Evolutionary conservation across 2,888 invertebrate species (phyloP).

Genomic region (Tupiocoris notatus): DNA sequence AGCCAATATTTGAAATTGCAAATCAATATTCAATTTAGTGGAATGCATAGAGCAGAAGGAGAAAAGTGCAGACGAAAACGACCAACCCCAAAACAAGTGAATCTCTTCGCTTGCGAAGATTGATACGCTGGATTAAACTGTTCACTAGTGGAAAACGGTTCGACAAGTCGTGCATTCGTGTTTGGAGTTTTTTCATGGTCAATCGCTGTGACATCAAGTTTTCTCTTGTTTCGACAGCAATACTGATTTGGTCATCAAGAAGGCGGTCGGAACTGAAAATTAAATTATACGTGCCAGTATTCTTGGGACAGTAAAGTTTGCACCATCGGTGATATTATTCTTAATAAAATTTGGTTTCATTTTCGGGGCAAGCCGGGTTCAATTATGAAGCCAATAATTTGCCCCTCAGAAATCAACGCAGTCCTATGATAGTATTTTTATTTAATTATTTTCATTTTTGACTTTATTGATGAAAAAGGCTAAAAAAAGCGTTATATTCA

Average conservation of each 20-base stretch:
- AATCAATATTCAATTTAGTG: slow-evolving; percentile 61
- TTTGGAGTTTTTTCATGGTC: slow-evolving; percentile 85
- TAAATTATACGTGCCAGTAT: slow-evolving; percentile 52
- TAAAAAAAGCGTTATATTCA: too few relatives aligned
- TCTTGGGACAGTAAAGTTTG: background rate
- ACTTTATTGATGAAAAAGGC: too few relatives aligned
- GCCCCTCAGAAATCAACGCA: too few relatives aligned
- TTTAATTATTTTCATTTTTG: too few relatives aligned
- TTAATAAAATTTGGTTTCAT: too few relatives aligned
- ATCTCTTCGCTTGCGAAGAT: slow-evolving; percentile 89
- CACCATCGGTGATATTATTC: background rate
- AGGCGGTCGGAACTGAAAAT: slow-evolving; percentile 78
- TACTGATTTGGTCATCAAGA: slow-evolving; percentile 94
- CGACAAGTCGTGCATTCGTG: slow-evolving; percentile 87
- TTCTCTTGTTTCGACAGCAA: slow-evolving; percentile 95
- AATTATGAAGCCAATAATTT: too few relatives aligned
- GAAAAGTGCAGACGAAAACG: slow-evolving; percentile 83
- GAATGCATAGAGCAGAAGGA: slow-evolving; percentile 79
- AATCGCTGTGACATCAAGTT: slow-evolving; percentile 85
- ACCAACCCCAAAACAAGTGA: slow-evolving; percentile 87
- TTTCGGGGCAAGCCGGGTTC: too few relatives aligned
- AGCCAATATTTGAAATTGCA: too few relatives aligned
- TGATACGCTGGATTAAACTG: slow-evolving; percentile 88
- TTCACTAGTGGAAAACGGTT: slow-evolving; percentile 84
- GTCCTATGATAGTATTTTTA: too few relatives aligned